Conservation (phyloP, 2,113 vertebrate species). For the Dicrurus megarhynchus region DNA sequence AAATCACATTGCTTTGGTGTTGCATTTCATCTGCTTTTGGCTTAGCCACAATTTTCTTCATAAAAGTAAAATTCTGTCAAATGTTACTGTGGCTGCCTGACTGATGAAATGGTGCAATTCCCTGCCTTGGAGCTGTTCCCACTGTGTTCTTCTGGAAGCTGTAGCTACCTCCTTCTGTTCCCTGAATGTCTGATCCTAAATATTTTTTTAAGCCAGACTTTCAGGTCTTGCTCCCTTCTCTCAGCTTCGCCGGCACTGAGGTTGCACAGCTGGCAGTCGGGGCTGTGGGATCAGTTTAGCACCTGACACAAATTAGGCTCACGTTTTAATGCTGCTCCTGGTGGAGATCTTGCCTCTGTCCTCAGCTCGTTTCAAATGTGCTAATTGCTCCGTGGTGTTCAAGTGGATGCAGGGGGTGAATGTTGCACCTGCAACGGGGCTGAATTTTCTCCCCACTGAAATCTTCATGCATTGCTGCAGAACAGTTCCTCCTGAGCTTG, state of each 20-base stretch:
- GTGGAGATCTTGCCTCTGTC: neutral
- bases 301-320: neutral
- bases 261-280: neutral
- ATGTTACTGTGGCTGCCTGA: neutral
- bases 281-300: neutral
- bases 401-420: too few species aligned
- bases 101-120: neutral
- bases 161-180: neutral
- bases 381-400: neutral
- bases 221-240: neutral
- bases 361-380: fast-evolving
- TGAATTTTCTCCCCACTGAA: neutral
- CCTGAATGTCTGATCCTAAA: neutral
- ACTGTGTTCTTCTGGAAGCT: neutral
- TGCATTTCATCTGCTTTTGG: neutral
- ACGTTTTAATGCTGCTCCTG: neutral
- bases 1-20: neutral
- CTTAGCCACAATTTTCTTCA: neutral
- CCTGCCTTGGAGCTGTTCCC: neutral
- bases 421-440: neutral
- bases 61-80: neutral
- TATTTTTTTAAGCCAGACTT: neutral
- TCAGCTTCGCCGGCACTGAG: fast-evolving
- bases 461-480: neutral
- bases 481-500: neutral